Evolutionary conservation across 2,797 vertebrate species (phyloP), one percentile per base, ranked within the genome.

Genomic region (Nannoperca obscura): DNA sequence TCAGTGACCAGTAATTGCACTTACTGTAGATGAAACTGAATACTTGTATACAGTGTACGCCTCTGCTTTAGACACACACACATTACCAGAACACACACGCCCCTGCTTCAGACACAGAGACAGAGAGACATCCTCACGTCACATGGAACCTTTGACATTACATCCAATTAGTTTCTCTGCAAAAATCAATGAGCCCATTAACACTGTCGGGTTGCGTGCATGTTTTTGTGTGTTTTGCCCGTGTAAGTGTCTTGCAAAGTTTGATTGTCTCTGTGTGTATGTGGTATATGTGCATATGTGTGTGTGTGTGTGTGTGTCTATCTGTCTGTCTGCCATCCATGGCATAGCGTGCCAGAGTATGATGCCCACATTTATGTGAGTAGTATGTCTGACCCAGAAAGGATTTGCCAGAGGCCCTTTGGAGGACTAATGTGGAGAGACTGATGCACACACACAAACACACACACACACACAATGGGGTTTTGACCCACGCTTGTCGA

Each of bases 381-480:
- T 87, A 85, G 81, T 81, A 58, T 84, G 86, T 91, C 86, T 94
- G 91, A 93, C 91, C 92, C 86, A 94, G 90, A 93, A 93, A 90
- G 55, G 61, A 75, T 86, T 92, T 76, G 88, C 92, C 87, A 32
- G 81, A 83, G 90, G 91, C 89, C 72, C 27, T 66, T 78, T 87
- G 81, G 81, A 76, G 57, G 59, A 80, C 75, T 82, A 78, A 88
- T 84, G 80, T 65, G 86, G 81, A 73, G 55, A 73, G 78, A 82
- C 78, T 67, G 75, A 87, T 83, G 74, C 78, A 64, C 76, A 68
- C 68, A 68, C 78, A 82, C 71, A 78, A 69, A 71, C 60, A 78
- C 52, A 73, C 66, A 76, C 58, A 75, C 63, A 73, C 61, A 63
- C 54, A 74, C 46, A 84, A 17, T 49, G n/a, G 61, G 70, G 69